Conservation (phyloP, 2,888 invertebrate species). For the Tethea ocularis region DNA sequence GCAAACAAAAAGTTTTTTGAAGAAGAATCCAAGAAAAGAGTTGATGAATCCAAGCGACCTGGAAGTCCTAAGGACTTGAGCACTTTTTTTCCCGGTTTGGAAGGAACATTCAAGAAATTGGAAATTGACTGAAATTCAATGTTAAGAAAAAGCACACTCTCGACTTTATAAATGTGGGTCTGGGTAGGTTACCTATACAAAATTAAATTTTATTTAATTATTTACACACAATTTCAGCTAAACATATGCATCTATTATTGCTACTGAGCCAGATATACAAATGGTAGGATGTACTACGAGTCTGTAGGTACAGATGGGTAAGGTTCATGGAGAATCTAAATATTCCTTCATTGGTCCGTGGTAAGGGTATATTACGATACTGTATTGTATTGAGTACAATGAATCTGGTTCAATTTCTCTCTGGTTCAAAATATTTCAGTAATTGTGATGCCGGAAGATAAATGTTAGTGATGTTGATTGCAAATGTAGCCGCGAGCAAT, state of each 20-base stretch:
- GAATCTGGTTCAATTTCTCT: background rate
- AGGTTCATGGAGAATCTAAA: too few species aligned
- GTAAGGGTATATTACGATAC: background rate
- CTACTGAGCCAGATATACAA: too few species aligned
- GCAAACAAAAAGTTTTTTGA: slow-evolving; percentile 50
- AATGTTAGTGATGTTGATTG: background rate
- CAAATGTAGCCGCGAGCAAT: background rate
- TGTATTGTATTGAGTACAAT: background rate
- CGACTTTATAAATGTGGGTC: too few species aligned
- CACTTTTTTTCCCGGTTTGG: slow-evolving; percentile 54
- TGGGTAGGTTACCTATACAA: too few species aligned
- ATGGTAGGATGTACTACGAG: too few species aligned
- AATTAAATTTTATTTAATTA: too few species aligned
- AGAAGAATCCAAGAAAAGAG: slow-evolving; percentile 53
- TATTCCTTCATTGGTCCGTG: too few species aligned
- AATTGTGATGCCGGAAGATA: background rate
- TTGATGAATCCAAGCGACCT: slow-evolving; percentile 53
- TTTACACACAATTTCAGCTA: too few species aligned
- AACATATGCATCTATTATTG: too few species aligned
- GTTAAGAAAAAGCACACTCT: background rate
- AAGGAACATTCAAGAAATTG: slow-evolving; percentile 54
- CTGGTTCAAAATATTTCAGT: background rate
- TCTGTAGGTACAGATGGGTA: too few species aligned
- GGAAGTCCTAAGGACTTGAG: slow-evolving; percentile 49
- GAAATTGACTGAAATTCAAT: slow-evolving; percentile 48